A percentile compares a stretch with the other conserved stretches of the same genome.
Conservation (phyloP, 2,797 vertebrate species). For the Hozukius guyotensis region DNA sequence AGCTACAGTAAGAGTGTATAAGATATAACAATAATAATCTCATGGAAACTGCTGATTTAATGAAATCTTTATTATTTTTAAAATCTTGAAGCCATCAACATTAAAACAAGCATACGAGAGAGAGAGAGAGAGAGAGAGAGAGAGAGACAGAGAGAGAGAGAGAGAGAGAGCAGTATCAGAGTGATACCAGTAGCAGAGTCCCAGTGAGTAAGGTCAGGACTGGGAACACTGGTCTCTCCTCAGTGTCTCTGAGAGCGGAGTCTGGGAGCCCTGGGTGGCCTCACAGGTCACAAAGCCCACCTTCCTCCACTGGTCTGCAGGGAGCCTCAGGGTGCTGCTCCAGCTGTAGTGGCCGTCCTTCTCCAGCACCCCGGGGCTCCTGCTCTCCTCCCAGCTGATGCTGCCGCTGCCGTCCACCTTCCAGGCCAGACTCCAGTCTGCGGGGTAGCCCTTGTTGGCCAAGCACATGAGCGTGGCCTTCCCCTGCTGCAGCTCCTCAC, state of each 20-base stretch:
- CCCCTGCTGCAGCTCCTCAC: background rate
- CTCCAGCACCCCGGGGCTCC: no score
- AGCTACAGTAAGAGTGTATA: no score
- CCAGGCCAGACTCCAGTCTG: background rate
- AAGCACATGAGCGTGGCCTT: constrained; percentile 48
- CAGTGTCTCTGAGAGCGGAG: background rate
- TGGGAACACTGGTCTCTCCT: constrained; percentile 64
- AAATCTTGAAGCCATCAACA: no score
- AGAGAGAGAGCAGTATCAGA: background rate
- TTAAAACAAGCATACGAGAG: no score
- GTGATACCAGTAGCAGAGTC: no score
- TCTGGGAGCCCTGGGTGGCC: background rate
- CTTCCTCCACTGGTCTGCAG: background rate
- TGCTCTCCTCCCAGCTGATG: background rate
- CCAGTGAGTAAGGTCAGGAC: constrained; percentile 14
- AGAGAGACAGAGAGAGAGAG: no score
- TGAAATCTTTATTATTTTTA: no score
- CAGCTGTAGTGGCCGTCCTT: no score
- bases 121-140: no score
- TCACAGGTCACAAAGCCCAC: background rate
- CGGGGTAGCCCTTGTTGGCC: constrained; percentile 50
- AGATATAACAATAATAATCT: no score
- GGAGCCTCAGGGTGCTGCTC: no score
- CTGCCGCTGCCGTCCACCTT: background rate
- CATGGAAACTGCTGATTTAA: no score